Conservation (phyloP, 2,888 invertebrate species). For the Caradrina kadenii region DNA sequence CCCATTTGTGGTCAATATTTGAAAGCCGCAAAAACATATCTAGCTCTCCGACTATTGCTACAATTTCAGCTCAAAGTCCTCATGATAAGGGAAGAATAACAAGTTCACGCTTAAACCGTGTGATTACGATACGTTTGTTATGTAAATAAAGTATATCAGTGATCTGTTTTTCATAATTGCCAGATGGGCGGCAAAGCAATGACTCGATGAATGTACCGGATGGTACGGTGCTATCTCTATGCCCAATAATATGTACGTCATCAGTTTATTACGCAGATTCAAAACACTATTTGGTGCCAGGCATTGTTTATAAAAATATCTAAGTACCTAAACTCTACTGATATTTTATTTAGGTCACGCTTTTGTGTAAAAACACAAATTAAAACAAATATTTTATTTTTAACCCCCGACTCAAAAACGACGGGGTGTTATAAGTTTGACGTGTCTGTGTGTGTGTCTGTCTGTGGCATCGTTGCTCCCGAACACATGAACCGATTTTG, state of each 20-base stretch:
- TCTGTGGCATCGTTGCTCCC: too few species aligned
- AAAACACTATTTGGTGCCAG: conserved; percentile 16
- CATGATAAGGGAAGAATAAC: background rate
- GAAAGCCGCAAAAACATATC: too few species aligned
- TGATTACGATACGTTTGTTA: conserved; percentile 20
- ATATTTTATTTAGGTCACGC: background rate
- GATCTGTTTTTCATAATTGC: conserved; percentile 51
- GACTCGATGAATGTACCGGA: conserved; percentile 12
- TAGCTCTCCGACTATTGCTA: background rate
- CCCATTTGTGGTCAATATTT: too few species aligned
- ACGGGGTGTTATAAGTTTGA: too few species aligned
- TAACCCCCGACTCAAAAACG: too few species aligned
- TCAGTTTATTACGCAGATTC: background rate
- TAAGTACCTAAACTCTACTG: background rate
- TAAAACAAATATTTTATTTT: too few species aligned
- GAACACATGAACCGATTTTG: too few species aligned
- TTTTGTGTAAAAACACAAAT: too few species aligned
- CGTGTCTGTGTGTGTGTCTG: too few species aligned
- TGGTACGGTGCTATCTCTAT: conserved; percentile 32
- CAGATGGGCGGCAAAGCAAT: conserved; percentile 47
- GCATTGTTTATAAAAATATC: background rate
- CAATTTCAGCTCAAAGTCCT: background rate
- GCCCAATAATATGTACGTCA: conserved; percentile 34
- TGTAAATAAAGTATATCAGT: conserved; percentile 20
- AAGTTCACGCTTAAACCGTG: conserved; percentile 10